Evolutionary conservation across 2,113 vertebrate species (phyloP).

Genomic region (Ctenodactylus gundi): DNA sequence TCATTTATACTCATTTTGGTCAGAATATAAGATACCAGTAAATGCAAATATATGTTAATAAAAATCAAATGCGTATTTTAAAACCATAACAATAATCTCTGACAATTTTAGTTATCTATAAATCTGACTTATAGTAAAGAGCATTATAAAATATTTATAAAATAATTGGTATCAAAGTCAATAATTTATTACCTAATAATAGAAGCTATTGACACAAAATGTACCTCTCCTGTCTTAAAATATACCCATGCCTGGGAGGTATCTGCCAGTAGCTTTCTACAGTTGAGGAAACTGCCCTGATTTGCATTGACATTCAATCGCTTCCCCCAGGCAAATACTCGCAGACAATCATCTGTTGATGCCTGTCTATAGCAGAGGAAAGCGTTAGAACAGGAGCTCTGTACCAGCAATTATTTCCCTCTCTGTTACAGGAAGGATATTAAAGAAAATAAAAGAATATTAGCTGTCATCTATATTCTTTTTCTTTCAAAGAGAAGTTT

Average conservation of each 20-base stretch:
- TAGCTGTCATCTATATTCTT: not conserved
- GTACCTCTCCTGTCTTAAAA: conserved; percentile 65
- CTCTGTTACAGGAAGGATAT: conserved; percentile 35
- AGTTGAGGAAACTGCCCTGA: conserved; percentile 61
- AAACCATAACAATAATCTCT: not conserved
- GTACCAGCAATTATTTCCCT: conserved; percentile 58
- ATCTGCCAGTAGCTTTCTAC: conserved; percentile 53
- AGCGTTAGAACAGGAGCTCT: conserved; percentile 25
- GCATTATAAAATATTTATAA: not conserved
- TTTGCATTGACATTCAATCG: conserved; percentile 72
- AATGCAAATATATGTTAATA: not conserved
- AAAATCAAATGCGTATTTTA: not conserved
- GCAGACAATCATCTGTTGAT: conserved; percentile 59
- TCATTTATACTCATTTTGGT: not conserved
- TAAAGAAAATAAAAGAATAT: conserved; percentile 40
- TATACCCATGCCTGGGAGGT: conserved; percentile 61
- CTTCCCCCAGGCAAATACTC: conserved; percentile 64
- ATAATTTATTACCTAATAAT: conserved; percentile 28
- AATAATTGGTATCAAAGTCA: conserved; percentile 14
- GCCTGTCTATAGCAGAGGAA: conserved; percentile 45
- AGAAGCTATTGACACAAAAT: conserved; percentile 38
- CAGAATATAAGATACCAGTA: not conserved
- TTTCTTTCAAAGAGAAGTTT: not conserved
- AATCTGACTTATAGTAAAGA: not conserved
- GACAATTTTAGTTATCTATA: not conserved